Evolutionary conservation across 2,797 vertebrate genomes (phyloP).

Genomic region (Neomorphus geoffroyi): DNA sequence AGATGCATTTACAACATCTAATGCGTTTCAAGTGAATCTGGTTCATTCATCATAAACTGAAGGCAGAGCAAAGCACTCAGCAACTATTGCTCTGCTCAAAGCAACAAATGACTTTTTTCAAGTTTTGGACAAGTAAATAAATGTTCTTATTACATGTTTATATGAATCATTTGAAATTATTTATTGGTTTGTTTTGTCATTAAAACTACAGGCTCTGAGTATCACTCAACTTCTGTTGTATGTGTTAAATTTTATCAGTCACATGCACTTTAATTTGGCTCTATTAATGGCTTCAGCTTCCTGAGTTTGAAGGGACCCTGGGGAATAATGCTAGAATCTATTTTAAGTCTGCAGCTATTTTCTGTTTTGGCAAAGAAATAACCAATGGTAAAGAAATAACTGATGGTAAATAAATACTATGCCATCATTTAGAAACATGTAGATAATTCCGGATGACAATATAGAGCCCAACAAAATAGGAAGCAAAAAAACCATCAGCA

Average conservation of each 20-base stretch:
- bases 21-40: not conserved
- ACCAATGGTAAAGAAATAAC: slow-evolving; percentile 13
- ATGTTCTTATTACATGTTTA: slow-evolving; percentile 15
- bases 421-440: not conserved
- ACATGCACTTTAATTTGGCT: slow-evolving; percentile 17
- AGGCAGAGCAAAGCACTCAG: slow-evolving; percentile 5
- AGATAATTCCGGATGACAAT: slow-evolving; percentile 11
- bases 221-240: not conserved
- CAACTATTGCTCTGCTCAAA: not conserved
- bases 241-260: slow-evolving; percentile 17
- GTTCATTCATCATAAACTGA: slow-evolving; percentile 27
- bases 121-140: slow-evolving; percentile 20
- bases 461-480: not conserved
- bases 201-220: not conserved
- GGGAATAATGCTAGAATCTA: not conserved
- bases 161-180: slow-evolving; percentile 24
- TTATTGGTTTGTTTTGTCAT: slow-evolving; percentile 55
- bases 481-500: not conserved
- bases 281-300: not conserved
- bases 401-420: slow-evolving; percentile 15
- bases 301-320: slow-evolving; percentile 3
- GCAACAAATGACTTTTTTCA: slow-evolving; percentile 32
- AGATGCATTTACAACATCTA: not conserved
- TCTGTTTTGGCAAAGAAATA: slow-evolving; percentile 42
- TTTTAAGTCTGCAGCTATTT: slow-evolving; percentile 33